Conservation (phyloP, 2,888 invertebrate genomes). For the Thyatira batis region DNA sequence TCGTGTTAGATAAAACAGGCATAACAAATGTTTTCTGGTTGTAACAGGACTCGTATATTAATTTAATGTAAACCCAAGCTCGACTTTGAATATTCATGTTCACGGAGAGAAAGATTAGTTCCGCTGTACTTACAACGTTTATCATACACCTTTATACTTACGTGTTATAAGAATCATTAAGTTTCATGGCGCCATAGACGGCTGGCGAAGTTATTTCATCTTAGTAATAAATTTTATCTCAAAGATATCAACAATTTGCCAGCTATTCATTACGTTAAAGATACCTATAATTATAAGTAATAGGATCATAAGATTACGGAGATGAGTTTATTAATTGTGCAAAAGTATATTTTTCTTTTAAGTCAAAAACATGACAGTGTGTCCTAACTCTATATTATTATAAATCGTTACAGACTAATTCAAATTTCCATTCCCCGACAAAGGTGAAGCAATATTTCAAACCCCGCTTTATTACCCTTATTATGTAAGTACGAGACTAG, state of each 20-base stretch:
- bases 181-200: constrained; percentile 41
- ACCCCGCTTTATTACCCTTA: constrained; percentile 41
- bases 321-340: neutral
- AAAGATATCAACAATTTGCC: neutral
- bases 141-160: constrained; percentile 42
- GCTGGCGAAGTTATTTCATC: neutral
- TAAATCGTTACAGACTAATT: constrained; percentile 9
- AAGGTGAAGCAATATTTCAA: constrained; percentile 51
- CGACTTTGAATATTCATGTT: constrained; percentile 61
- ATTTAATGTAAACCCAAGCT: constrained; percentile 48
- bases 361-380: neutral
- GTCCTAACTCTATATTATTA: neutral
- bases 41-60: constrained; percentile 48
- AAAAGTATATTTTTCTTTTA: neutral
- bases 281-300: too few species aligned
- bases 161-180: constrained; percentile 27
- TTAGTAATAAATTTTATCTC: neutral
- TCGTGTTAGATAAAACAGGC: constrained; percentile 28
- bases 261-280: too few species aligned
- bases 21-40: constrained; percentile 48
- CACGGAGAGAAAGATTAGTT: constrained; percentile 48
- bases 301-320: neutral
- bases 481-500: constrained; percentile 50
- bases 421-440: constrained; percentile 14
- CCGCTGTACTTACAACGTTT: constrained; percentile 46